Conservation (phyloP, 1,140 invertebrate species). For the Colletes gigas region DNA sequence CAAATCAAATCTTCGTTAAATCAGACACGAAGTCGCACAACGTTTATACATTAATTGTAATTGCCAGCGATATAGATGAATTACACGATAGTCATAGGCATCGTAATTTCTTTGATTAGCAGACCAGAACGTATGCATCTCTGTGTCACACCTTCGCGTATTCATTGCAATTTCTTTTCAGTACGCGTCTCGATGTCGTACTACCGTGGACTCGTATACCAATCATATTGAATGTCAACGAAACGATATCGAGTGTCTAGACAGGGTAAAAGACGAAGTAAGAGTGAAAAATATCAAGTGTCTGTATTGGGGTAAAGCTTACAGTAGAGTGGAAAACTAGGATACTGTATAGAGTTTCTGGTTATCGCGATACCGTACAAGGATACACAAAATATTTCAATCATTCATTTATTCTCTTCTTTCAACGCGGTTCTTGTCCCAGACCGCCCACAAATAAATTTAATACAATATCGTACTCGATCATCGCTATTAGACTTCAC, state of each 20-base stretch:
- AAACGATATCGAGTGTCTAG: conserved; percentile 23
- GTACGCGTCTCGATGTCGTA: background rate
- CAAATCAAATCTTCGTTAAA: background rate
- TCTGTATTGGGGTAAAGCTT: no score
- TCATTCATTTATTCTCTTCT: background rate
- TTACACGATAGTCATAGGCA: background rate
- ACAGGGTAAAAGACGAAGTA: background rate
- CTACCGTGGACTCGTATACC: conserved; percentile 2
- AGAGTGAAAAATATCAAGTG: background rate
- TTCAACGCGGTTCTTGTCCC: no score
- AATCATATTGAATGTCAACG: conserved; percentile 34
- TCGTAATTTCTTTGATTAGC: background rate
- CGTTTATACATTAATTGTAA: background rate
- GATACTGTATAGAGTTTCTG: conserved; percentile 15
- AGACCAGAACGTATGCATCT: conserved; percentile 5
- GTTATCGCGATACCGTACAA: background rate
- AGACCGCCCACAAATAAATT: background rate
- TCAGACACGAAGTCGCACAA: background rate
- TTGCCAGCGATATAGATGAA: no score
- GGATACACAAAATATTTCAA: background rate
- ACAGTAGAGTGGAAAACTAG: background rate
- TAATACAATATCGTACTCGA: background rate
- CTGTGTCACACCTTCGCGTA: background rate
- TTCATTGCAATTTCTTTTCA: conserved; percentile 39
- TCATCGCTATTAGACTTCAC: no score